These are phyloP conservation scores for Parambassis ranga DNA, from an alignment of 2,797 vertebrate genomes.

Conservation along the genomic window DNA sequence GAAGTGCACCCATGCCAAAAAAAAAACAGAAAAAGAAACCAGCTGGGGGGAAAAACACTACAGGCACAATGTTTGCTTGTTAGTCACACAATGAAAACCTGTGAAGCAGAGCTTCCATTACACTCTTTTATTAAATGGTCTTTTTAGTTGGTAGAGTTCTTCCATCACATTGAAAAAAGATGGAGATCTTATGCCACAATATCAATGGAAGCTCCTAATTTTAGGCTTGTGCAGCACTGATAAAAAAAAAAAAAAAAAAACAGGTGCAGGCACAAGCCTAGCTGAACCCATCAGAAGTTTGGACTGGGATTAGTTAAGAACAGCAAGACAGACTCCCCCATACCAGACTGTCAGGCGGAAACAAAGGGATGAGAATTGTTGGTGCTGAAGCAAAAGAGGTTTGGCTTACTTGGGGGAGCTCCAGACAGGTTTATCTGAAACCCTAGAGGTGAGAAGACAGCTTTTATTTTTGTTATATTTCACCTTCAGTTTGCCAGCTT, in stretches of 20 bases:
- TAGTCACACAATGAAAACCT: slow-evolving; percentile 65
- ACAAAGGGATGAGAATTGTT: slow-evolving; percentile 72
- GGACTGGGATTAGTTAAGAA: slow-evolving; percentile 75
- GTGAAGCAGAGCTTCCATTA: slow-evolving; percentile 66
- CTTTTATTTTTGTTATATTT: slow-evolving; percentile 68
- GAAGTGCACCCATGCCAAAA: slow-evolving; percentile 59
- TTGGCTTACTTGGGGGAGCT: slow-evolving; percentile 88
- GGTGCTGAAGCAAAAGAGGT: slow-evolving; percentile 78
- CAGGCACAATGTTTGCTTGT: slow-evolving; percentile 52
- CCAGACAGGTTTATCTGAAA: slow-evolving; percentile 93
- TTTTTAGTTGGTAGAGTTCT: neutral
- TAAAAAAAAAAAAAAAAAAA: neutral
- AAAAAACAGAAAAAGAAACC: slow-evolving; percentile 7
- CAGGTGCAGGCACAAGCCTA: slow-evolving; percentile 57
- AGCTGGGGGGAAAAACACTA: slow-evolving; percentile 21
- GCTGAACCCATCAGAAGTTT: slow-evolving; percentile 40
- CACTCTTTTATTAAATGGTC: slow-evolving; percentile 5
- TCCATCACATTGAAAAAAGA: slow-evolving; percentile 3
- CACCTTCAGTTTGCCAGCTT: slow-evolving; percentile 20
- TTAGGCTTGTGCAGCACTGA: slow-evolving; percentile 59
- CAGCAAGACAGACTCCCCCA: slow-evolving; percentile 83
- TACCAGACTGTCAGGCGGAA: slow-evolving; percentile 78
- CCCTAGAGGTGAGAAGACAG: slow-evolving; percentile 87
- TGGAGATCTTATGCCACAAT: neutral
- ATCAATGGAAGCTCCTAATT: slow-evolving; percentile 74